Conservation (phyloP, 2,113 vertebrate genomes). For the Oophaga pumilio region DNA sequence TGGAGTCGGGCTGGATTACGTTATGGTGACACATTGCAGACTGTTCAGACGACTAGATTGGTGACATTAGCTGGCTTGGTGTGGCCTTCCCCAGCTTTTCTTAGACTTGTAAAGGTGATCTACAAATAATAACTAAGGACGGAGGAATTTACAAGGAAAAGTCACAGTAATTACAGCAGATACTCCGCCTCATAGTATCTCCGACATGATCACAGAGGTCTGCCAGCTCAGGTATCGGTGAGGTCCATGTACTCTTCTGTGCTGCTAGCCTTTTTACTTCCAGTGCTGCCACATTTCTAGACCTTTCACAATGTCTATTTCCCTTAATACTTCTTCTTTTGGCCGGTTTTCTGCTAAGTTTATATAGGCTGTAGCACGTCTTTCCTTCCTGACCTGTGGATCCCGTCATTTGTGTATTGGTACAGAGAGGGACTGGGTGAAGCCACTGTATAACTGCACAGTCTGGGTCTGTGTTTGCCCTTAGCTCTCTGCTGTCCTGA, state of each 20-base stretch:
- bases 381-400: neutral
- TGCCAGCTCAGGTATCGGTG: neutral
- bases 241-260: neutral
- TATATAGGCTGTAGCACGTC: neutral
- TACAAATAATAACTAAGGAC: neutral
- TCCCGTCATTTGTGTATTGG: neutral
- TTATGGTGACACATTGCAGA: neutral
- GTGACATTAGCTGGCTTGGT: neutral
- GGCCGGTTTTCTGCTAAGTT: neutral
- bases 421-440: neutral
- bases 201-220: neutral
- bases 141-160: slow-evolving; percentile 35
- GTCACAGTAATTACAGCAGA: neutral
- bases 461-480: neutral
- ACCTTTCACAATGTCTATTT: neutral
- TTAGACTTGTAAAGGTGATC: slow-evolving; percentile 14
- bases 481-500: neutral
- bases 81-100: neutral
- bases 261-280: neutral
- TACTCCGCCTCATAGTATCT: slow-evolving; percentile 7
- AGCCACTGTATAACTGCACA: neutral
- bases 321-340: neutral
- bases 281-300: neutral
- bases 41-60: neutral
- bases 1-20: neutral